Base-by-base conservation (phyloP, 1,140 invertebrate genomes). In the Cotesia typhae region DNA sequence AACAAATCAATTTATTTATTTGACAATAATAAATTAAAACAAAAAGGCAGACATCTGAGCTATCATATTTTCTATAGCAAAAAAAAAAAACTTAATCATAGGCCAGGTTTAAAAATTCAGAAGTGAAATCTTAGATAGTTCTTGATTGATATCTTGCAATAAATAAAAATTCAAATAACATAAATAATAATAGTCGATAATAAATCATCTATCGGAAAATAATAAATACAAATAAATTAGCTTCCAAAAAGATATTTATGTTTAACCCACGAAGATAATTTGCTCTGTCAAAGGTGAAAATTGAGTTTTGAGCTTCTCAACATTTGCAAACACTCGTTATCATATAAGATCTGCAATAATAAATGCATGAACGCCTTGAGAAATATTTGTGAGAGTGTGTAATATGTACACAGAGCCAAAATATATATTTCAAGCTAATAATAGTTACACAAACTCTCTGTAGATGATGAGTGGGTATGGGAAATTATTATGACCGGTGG, bases 401-500 rank as follows among this genome's bases (percentile, higher is more conserved):
- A 12, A 52, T 20, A 66, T 52, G 20, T 65, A 65, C 3, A 55
- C 6, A 20, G 37, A 37, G 14, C 37, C 35, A 7, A 38, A 63
- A 63, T n/a, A 67, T 67, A 36, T 55, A 67, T 55, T 55, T 67
- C 6, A 55, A 47, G 66, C 20, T 67, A 67, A 67, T 67, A 67
- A 67, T 67, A 67, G 66, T 55, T 52, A 51, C 51, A 65, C 41
- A 53, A 28, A 65, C 28, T 63, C 60, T 61, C 20, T 41, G 9
- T n/a, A 55, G 5, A 51, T 71, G 69, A 71, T 71, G 47, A 47
- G 14, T 64, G 70, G 52, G 36, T 71, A 71, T 66, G 61, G 70
- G 61, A 71, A 71, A 71, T 71, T 71, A 65, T 71, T 65, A 71
- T 71, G n/a, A 66, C 70, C 70, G 70, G 14, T 65, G 52, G 70